Evolutionary conservation across 2,797 vertebrate species (phyloP), one percentile per base, ranked within the genome.

Genomic region (Acipenser ruthenus): DNA sequence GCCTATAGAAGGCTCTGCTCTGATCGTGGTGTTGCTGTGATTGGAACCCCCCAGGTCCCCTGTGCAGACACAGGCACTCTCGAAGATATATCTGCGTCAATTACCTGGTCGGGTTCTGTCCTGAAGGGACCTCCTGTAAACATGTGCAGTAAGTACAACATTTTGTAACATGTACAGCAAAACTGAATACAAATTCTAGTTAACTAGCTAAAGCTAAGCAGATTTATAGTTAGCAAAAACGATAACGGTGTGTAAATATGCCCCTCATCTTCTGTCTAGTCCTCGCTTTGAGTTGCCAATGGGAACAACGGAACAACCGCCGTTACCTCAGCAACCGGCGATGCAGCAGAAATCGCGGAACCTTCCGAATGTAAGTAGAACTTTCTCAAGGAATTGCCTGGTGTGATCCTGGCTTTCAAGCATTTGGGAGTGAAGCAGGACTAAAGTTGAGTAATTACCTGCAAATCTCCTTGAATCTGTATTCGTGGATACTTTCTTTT

Each of bases 281-380:
- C 97, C 97, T 73, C 90, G 96, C 13, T 99, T 99, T 88, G 97
- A 99, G 78, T 82, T 99, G 77, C 97, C 97, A 1, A 97, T 99
- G 96, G 96, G 96, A 80, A 90, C 95, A 4, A 89, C 93, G 48
- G 96, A 98, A 75, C 96, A 97, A 78, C 97, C 95, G 66, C 95
- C 96, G 60, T 83, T 99, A 66, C 93, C 92, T n/a, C 91, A 90
- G 63, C 95, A 96, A 73, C 82, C 75, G 7, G 94, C 91, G 80
- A 92, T 89, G 68, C 94, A 94, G 65, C 79, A 89, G 79, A 99
- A 97, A 91, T 96, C 98, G 86, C 76, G 66, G 58, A 75, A 64
- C 65, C 50, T 10, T 11, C 10, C 6, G 6, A 58, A 6, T 7
- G 59, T 67, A 5, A 6, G 49, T 66, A 15, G 37, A 9, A 10